phyloP scores from a whole-genome alignment of 2,797 vertebrate species.

The Rhincodon typus region DNA sequence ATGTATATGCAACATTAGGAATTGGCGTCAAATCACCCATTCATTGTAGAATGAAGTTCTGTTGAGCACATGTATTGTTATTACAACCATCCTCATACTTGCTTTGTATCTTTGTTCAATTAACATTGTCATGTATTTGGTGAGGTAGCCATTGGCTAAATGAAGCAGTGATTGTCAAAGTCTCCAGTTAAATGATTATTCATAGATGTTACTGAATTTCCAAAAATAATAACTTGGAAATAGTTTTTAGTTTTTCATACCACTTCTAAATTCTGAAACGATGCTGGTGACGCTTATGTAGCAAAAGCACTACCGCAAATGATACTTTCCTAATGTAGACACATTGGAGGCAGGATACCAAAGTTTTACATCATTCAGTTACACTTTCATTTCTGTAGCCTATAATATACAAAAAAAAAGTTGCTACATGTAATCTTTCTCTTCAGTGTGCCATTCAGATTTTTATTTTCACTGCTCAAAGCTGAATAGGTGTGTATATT shows the following conservation, averaged over 20 bases:
- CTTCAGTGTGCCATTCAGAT: neutral
- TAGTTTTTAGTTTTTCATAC: neutral
- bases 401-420: neutral
- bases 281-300: constrained; percentile 1
- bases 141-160: neutral
- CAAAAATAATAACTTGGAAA: neutral
- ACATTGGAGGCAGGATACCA: neutral
- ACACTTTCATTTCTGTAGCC: neutral
- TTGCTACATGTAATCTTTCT: neutral
- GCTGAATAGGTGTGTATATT: neutral
- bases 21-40: neutral
- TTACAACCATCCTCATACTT: neutral
- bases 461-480: neutral
- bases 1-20: neutral
- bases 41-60: neutral
- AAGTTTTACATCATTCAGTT: neutral
- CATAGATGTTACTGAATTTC: neutral
- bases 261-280: neutral
- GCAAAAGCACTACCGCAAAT: neutral
- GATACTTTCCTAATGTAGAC: neutral
- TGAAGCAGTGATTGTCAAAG: neutral
- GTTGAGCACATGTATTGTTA: neutral
- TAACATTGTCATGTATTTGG: neutral
- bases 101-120: neutral
- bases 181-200: neutral